Conservation (phyloP, 1,140 invertebrate species). For the Cyrtorhinus lividipennis region DNA sequence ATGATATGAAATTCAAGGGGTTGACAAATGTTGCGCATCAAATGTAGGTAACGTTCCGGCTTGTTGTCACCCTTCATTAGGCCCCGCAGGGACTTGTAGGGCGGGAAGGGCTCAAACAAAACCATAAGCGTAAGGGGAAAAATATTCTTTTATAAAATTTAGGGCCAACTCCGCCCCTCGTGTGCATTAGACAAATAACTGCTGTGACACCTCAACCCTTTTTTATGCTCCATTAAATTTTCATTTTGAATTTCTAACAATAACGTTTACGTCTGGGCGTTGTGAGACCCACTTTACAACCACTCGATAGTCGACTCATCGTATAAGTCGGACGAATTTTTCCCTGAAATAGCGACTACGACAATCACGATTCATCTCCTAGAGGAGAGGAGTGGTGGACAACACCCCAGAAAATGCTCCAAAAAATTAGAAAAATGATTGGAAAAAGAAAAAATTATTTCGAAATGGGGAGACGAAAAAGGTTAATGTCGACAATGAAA, state of each 20-base stretch:
- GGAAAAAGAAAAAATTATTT: no score
- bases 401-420: no score
- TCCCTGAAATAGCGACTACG: no score
- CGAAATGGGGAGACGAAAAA: no score
- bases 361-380: no score
- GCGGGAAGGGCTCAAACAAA: not conserved
- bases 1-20: conserved; percentile 13
- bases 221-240: conserved; percentile 16
- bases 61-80: conserved; percentile 16
- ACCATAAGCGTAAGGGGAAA: not conserved
- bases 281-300: conserved; percentile 10
- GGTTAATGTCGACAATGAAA: no score
- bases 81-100: not conserved
- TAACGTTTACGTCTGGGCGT: not conserved
- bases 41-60: conserved; percentile 8
- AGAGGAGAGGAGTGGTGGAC: no score
- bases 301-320: no score
- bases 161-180: not conserved
- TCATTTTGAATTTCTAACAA: conserved; percentile 12
- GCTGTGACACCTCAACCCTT: conserved; percentile 16
- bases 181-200: conserved; percentile 15
- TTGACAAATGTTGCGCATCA: conserved; percentile 13
- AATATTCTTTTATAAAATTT: conserved; percentile 5
- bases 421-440: no score
- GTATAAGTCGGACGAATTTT: no score